Evolutionary conservation across 1,140 invertebrate species (phyloP), one percentile per base, ranked within the genome.

Genomic region (Ceratosolen fusciceps): DNA sequence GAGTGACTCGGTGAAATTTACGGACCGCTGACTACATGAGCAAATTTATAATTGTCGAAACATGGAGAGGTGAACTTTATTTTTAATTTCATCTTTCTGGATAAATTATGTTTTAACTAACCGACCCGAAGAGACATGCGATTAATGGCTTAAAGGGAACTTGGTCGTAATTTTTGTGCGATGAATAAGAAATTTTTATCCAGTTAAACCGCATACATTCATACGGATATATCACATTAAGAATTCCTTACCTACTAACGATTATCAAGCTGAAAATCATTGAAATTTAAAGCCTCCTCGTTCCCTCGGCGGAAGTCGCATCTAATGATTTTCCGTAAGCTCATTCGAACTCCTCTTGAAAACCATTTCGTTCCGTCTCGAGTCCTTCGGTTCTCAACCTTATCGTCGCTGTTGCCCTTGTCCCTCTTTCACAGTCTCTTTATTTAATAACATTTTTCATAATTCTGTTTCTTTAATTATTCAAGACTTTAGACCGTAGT

Each of bases 271-370:
- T 75, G 37, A 60, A 76, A 76, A 80, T 80, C 74, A 72, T 76
- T 80, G 73, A 80, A 80, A 80, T 80, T 80, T 62, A 76, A 80
- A 74, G 74, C 72, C 52, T 12, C 49, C 62, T 80, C 72, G 49
- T 29, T 68, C 47, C 21, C 29, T 19, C 7, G 65, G 31, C 79
- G 79, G 79, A 80, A 80, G 79, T 68, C 10, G 65, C 65, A 54
- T 80, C 74, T 76, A 76, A 76, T 75, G 74, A 37, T 80, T 80
- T 80, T 80, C 79, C 74, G 73, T 80, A 71, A 68, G 26, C 79
- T 76, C 78, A 58, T 79, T 79, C 79, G 74, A 43, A 24, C 71
- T 39, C 31, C 58, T 77, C 71, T 74, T 60, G 52, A 73, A 77
- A 81, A 43, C 58, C 74, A 81, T 74, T 77, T 78, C 76, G 75